Percentiles rank a stretch among this genome's conserved stretches.
These are phyloP conservation scores for Gymnothorax javanicus DNA, from an alignment of 2,797 vertebrate genomes.

Conservation along the genomic window DNA sequence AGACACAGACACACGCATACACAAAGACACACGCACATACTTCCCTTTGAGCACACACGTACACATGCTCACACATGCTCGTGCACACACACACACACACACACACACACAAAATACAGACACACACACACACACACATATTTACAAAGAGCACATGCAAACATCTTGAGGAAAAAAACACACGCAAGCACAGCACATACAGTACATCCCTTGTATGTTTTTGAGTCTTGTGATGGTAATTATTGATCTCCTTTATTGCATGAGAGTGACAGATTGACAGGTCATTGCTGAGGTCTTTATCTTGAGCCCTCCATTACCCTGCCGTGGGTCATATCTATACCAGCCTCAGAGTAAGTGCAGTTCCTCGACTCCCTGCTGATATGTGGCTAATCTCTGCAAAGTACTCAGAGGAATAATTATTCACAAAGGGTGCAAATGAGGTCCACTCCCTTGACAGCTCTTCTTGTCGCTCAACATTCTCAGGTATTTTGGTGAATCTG, in stretches of 20 bases:
- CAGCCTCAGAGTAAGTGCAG: background rate
- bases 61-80: no score
- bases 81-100: background rate
- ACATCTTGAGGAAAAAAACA: no score
- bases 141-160: no score
- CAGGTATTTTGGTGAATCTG: slow-evolving; percentile 6
- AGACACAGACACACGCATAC: background rate
- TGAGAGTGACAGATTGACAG: background rate
- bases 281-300: background rate
- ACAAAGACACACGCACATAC: background rate
- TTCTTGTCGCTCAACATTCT: background rate
- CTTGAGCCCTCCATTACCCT: background rate
- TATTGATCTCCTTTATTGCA: background rate
- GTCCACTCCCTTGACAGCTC: slow-evolving; percentile 4
- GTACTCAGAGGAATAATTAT: slow-evolving; percentile 39
- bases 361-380: background rate
- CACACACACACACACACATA: background rate
- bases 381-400: background rate
- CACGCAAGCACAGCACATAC: no score
- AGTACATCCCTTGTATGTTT: background rate
- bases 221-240: background rate
- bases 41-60: no score
- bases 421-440: slow-evolving; percentile 40
- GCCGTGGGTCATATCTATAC: background rate
- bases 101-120: background rate